Percentiles rank a stretch among this genome's conserved stretches.
phyloP scores from a whole-genome alignment of 2,888 invertebrate genomes.

The Tupiocoris notatus region DNA sequence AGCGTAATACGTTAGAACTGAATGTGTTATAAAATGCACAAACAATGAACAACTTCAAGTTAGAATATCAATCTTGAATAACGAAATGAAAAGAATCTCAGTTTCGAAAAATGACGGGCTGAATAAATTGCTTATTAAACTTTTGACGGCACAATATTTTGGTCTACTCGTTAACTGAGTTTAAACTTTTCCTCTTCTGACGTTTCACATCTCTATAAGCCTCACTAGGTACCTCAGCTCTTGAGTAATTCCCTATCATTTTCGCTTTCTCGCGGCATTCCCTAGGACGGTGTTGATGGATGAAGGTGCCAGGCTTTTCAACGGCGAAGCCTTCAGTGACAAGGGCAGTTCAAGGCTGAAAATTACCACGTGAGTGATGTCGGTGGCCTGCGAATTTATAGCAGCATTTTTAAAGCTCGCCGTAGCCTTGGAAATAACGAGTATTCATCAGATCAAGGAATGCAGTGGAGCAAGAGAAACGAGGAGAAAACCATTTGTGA shows the following conservation, averaged over 20 bases:
- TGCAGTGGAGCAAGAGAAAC: background rate
- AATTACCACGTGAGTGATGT: background rate
- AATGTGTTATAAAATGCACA: too few species aligned
- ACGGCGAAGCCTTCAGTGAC: constrained; percentile 8
- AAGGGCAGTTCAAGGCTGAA: background rate
- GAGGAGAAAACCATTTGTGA: too few species aligned
- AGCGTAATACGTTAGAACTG: too few species aligned
- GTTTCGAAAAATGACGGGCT: too few species aligned
- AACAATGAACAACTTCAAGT: too few species aligned
- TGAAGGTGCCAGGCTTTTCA: constrained; percentile 13
- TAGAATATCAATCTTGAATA: too few species aligned
- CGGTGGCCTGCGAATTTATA: background rate
- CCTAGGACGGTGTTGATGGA: constrained; percentile 7
- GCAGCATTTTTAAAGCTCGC: background rate
- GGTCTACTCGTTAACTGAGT: background rate
- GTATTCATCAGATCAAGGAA: background rate
- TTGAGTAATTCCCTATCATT: background rate
- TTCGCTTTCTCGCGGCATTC: background rate
- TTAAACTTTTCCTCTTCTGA: background rate
- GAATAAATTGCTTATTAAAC: too few species aligned
- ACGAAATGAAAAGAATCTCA: too few species aligned
- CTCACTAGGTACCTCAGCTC: background rate
- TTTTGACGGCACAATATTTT: too few species aligned
- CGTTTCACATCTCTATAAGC: background rate
- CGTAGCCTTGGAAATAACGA: background rate